These are phyloP conservation scores for Tenthredo mesomela DNA, from an alignment of 2,888 invertebrate genomes.

Conservation along the genomic window DNA sequence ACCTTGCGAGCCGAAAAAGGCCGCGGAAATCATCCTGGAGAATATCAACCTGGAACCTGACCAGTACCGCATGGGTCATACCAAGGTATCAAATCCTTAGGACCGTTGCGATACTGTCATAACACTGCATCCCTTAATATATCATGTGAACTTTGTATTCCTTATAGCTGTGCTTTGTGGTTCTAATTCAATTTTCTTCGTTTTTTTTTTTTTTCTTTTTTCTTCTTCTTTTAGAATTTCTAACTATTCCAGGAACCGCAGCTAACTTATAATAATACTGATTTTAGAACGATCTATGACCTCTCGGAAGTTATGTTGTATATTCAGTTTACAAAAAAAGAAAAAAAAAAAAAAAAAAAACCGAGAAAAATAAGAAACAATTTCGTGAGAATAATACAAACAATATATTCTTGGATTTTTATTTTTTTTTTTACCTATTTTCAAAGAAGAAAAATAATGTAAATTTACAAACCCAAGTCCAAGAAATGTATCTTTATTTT, in stretches of 20 bases:
- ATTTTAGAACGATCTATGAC: neutral
- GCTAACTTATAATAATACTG: neutral
- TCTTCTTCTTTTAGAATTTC: neutral
- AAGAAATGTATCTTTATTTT: neutral
- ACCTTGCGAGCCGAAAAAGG: slow-evolving; percentile 87
- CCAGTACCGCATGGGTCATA: slow-evolving; percentile 96
- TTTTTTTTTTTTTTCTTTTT: neutral
- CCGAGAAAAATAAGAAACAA: neutral
- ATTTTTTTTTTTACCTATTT: neutral
- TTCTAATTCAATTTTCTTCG: neutral
- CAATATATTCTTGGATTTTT: neutral
- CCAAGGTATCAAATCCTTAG: slow-evolving; percentile 88
- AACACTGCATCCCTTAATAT: neutral
- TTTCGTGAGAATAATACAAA: neutral
- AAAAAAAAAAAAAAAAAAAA: neutral
- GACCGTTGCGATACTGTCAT: slow-evolving; percentile 51
- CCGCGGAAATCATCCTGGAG: slow-evolving; percentile 90
- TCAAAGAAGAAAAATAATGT: neutral
- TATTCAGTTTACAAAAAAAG: neutral
- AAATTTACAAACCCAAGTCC: neutral
- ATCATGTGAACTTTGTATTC: neutral
- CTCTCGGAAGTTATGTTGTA: neutral
- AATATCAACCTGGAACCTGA: slow-evolving; percentile 92
- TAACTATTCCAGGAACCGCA: neutral
- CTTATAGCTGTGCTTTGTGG: neutral